These are phyloP conservation scores for Chlorops oryzae DNA, from an alignment of 1,140 invertebrate genomes.

Conservation along the genomic window DNA sequence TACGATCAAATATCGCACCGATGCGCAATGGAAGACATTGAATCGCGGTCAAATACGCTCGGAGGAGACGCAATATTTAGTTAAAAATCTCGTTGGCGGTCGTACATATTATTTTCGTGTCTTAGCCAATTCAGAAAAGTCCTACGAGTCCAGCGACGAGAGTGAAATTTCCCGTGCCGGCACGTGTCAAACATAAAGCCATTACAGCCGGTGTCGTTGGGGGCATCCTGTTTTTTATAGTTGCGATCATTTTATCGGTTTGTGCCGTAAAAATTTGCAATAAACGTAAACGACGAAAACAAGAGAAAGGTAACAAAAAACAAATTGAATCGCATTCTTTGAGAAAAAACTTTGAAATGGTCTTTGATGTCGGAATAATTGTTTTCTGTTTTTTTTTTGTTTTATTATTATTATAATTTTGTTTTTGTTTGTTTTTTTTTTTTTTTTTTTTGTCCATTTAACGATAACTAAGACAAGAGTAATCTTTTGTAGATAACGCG, in stretches of 20 bases:
- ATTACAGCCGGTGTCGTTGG: slow-evolving; percentile 90
- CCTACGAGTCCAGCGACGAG: slow-evolving; percentile 77
- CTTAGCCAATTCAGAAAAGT: slow-evolving; percentile 74
- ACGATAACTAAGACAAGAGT: neutral
- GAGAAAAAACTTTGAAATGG: slow-evolving; percentile 24
- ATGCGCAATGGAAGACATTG: slow-evolving; percentile 78
- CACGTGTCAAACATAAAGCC: slow-evolving; percentile 84
- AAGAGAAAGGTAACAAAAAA: slow-evolving; percentile 81
- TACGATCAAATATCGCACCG: slow-evolving; percentile 83
- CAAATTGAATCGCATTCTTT: slow-evolving; percentile 4
- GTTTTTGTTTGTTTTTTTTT: slow-evolving; percentile 15
- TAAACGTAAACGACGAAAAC: slow-evolving; percentile 90
- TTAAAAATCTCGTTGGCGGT: slow-evolving; percentile 84
- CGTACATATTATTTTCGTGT: slow-evolving; percentile 87
- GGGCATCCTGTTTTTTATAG: slow-evolving; percentile 92
- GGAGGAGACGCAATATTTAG: slow-evolving; percentile 81
- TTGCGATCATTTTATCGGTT: slow-evolving; percentile 90
- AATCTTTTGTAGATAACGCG: neutral
- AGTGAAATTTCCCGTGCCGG: slow-evolving; percentile 79
- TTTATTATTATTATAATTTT: neutral
- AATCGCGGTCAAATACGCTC: slow-evolving; percentile 81
- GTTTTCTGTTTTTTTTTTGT: neutral
- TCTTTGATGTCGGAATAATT: slow-evolving; percentile 1
- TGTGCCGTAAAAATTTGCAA: slow-evolving; percentile 96
- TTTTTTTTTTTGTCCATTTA: slow-evolving; percentile 18